Evolutionary conservation across 2,113 vertebrate genomes (phyloP).

Genomic region (Peromyscus californicus): DNA sequence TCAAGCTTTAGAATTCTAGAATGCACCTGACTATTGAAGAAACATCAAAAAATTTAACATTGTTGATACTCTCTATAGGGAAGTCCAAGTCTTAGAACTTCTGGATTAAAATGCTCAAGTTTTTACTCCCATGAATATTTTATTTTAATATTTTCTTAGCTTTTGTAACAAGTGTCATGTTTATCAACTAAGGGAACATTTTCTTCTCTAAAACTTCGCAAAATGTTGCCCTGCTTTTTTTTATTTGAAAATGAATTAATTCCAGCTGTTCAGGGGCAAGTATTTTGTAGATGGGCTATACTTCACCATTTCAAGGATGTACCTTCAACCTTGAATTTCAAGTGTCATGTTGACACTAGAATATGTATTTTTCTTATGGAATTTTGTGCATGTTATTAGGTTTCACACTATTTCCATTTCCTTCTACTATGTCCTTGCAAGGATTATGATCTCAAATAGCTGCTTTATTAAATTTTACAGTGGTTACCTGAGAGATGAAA

Average conservation of each 20-base stretch:
- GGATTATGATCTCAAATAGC: constrained; percentile 71
- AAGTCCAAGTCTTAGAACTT: not conserved
- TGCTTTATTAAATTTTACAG: constrained; percentile 76
- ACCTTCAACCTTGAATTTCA: constrained; percentile 78
- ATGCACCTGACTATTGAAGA: not conserved
- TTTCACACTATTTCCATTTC: constrained; percentile 66
- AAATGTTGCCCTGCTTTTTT: not conserved
- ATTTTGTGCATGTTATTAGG: constrained; percentile 73
- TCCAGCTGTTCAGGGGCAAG: constrained; percentile 23
- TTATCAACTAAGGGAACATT: not conserved
- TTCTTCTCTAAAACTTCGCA: not conserved
- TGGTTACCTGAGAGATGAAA: constrained; percentile 53
- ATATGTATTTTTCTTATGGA: constrained; percentile 79
- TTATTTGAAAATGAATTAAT: constrained; percentile 13
- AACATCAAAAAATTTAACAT: not conserved
- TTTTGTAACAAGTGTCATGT: not conserved
- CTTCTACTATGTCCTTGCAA: constrained; percentile 70
- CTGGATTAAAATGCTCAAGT: not conserved
- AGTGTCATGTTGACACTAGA: constrained; percentile 66
- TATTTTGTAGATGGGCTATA: constrained; percentile 29
- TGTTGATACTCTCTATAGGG: not conserved
- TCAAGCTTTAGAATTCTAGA: constrained; percentile 5
- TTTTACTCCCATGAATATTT: not conserved
- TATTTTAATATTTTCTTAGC: not conserved
- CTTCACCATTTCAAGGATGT: constrained; percentile 41